Conservation (phyloP, 2,888 invertebrate genomes). For the Piscicola geometra region DNA sequence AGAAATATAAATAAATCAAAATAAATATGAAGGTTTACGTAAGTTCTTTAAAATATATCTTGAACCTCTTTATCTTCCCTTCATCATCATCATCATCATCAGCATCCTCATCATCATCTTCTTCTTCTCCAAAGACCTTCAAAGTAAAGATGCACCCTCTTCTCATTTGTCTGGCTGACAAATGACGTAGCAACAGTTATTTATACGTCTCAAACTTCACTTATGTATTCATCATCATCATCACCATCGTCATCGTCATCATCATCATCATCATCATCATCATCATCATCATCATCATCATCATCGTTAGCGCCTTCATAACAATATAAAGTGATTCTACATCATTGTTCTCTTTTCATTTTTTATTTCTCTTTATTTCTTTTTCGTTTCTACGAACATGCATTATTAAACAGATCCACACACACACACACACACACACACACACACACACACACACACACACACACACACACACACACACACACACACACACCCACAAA, state of each 20-base stretch:
- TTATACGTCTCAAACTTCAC: too few relatives aligned
- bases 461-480: too few relatives aligned
- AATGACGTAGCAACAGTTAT: too few relatives aligned
- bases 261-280: conserved; percentile 34
- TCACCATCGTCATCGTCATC: conserved; percentile 33
- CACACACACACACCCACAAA: too few relatives aligned
- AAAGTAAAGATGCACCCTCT: background rate
- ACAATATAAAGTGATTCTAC: too few relatives aligned
- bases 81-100: conserved; percentile 27
- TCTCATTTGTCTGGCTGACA: background rate
- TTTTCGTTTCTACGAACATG: too few relatives aligned
- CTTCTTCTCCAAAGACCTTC: conserved; percentile 1
- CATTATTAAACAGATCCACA: too few relatives aligned
- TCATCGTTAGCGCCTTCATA: background rate
- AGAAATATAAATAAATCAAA: too few relatives aligned
- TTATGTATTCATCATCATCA: conserved; percentile 33
- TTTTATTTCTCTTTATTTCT: too few relatives aligned
- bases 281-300: conserved; percentile 31
- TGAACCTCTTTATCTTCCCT: background rate
- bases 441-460: too few relatives aligned
- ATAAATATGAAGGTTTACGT: too few relatives aligned
- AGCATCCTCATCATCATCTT: conserved; percentile 20
- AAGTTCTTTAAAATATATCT: background rate
- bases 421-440: too few relatives aligned
- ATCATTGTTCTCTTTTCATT: background rate